Percentiles rank a stretch among this genome's conserved stretches.
Conservation (phyloP, 2,888 invertebrate species). For the Chromoteleia sp. region DNA sequence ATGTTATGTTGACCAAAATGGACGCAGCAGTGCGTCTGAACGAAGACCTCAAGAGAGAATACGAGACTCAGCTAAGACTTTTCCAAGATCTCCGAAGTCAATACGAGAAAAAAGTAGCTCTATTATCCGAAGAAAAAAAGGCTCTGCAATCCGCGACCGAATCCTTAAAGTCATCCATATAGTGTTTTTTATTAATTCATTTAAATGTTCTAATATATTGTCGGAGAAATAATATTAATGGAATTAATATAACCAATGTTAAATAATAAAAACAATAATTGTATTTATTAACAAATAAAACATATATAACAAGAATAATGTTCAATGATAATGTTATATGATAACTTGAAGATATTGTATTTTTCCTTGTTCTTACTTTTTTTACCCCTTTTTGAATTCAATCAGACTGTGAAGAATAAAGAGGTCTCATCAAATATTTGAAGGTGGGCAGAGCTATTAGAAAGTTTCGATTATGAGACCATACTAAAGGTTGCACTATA, state of each 20-base stretch:
- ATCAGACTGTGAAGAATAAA: too few species aligned
- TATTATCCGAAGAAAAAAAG: constrained; percentile 86
- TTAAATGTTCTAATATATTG: neutral
- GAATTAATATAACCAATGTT: neutral
- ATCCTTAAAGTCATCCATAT: constrained; percentile 16
- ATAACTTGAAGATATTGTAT: too few species aligned
- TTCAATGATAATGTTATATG: constrained; percentile 82
- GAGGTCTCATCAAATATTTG: too few species aligned
- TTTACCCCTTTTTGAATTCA: too few species aligned
- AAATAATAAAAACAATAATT: neutral
- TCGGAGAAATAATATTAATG: neutral
- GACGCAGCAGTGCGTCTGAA: constrained; percentile 90
- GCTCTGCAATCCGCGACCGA: constrained; percentile 72
- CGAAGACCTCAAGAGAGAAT: constrained; percentile 91
- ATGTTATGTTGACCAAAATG: constrained; percentile 89
- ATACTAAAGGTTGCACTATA: too few species aligned
- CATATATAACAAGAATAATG: constrained; percentile 20
- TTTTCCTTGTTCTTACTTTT: too few species aligned
- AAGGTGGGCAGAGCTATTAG: too few species aligned
- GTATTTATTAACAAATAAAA: constrained; percentile 44
- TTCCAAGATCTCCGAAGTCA: constrained; percentile 89
- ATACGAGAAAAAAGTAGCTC: constrained; percentile 88
- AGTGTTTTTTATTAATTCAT: neutral
- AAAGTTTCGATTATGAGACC: too few species aligned
- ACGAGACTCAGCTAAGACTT: constrained; percentile 90